phyloP scores from a whole-genome alignment of 2,113 vertebrate species.

The Acrocephalus arundinaceus region DNA sequence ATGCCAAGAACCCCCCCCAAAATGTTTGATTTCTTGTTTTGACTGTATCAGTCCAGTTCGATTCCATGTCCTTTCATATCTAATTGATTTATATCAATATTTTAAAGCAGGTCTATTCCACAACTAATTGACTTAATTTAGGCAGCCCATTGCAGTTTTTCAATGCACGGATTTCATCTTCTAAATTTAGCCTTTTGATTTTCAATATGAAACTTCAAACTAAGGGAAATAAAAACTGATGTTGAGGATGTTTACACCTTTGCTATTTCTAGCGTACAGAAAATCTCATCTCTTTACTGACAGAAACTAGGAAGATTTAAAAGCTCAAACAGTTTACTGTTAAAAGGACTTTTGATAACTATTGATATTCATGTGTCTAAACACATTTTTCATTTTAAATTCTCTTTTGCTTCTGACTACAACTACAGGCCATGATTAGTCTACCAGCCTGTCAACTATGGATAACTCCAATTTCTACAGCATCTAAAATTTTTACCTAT shows the following conservation, averaged over 20 bases:
- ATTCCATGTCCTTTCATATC: background rate
- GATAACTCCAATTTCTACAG: background rate
- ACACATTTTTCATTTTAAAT: background rate
- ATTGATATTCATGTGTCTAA: background rate
- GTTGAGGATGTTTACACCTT: background rate
- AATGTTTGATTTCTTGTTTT: background rate
- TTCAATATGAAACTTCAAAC: background rate
- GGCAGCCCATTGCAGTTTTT: background rate
- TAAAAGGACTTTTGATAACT: background rate
- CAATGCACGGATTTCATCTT: background rate
- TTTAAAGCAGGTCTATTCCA: background rate
- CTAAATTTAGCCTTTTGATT: background rate
- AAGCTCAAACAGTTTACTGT: background rate
- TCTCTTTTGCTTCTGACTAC: background rate
- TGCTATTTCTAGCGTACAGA: background rate
- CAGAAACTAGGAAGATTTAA: background rate
- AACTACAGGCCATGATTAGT: background rate
- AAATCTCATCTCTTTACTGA: background rate
- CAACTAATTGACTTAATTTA: background rate
- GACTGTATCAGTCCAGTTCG: background rate
- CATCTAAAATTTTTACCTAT: background rate
- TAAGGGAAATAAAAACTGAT: background rate
- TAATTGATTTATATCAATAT: background rate
- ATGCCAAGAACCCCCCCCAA: accelerated
- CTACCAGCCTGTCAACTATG: background rate